phyloP scores from a whole-genome alignment of 2,113 vertebrate genomes.

The Rana temporaria region DNA sequence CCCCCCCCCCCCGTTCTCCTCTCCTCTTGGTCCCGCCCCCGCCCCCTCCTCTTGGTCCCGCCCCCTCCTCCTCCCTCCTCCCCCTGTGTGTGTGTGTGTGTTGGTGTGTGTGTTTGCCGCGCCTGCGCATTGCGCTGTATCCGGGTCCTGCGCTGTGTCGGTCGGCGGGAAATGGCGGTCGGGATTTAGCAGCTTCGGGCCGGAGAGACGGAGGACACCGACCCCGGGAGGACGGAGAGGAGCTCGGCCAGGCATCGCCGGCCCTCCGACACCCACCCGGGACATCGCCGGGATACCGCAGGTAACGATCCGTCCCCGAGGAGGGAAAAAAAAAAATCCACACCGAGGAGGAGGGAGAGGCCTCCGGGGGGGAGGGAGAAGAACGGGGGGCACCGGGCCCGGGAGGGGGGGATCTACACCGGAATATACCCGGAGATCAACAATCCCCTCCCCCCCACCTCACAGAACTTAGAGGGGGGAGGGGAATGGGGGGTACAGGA shows the following conservation, averaged over 20 bases:
- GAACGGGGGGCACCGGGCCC: background rate
- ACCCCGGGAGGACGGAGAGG: conserved; percentile 57
- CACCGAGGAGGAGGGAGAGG: conserved; percentile 27
- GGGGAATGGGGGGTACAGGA: no score
- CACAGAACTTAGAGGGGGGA: no score
- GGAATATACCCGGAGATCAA: no score
- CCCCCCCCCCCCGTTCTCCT: no score
- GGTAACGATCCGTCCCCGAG: conserved; percentile 50
- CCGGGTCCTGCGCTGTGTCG: conserved; percentile 86
- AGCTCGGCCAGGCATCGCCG: conserved; percentile 48
- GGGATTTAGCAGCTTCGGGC: conserved; percentile 76
- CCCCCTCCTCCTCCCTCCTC: background rate
- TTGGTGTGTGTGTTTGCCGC: no score
- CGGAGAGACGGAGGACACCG: conserved; percentile 58
- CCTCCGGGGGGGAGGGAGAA: conserved; percentile 5
- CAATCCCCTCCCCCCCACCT: no score
- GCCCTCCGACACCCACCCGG: conserved; percentile 46
- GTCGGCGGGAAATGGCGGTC: conserved; percentile 98
- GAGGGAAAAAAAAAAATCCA: conserved; percentile 8
- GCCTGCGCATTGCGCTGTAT: conserved; percentile 79
- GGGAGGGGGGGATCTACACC: no score
- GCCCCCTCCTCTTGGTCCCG: background rate
- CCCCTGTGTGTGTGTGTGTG: no score
- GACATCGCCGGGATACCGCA: conserved; percentile 64
- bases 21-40: background rate